Evolutionary conservation across 2,888 invertebrate species (phyloP).

Genomic region (Amphipyra berbera): DNA sequence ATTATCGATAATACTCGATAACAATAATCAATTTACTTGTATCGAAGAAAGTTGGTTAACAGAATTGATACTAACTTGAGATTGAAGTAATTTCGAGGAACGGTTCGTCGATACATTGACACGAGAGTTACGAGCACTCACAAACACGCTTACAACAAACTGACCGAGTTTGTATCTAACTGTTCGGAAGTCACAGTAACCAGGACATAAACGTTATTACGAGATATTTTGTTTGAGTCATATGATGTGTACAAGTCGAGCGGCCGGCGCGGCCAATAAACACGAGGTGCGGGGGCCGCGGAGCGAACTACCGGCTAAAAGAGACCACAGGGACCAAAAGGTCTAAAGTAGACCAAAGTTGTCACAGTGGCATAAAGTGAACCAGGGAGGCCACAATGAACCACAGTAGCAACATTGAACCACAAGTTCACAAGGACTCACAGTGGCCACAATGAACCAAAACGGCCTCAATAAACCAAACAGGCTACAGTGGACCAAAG

Average conservation of each 20-base stretch:
- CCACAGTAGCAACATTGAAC: no score
- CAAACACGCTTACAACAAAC: slow-evolving; percentile 1
- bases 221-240: no score
- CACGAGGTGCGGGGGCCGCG: slow-evolving; percentile 69
- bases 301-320: slow-evolving; percentile 29
- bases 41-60: neutral
- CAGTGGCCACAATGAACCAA: neutral
- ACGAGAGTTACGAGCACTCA: neutral
- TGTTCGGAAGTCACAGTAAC: neutral
- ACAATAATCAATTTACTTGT: neutral
- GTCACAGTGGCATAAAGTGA: no score
- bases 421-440: neutral
- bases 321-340: slow-evolving; percentile 1
- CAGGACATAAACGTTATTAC: no score
- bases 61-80: no score
- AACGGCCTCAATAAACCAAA: slow-evolving; percentile 13
- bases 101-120: no score
- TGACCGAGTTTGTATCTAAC: neutral
- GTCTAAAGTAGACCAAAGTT: no score
- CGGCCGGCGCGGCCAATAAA: slow-evolving; percentile 53
- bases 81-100: no score
- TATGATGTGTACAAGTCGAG: neutral
- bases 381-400: neutral
- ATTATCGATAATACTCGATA: no score
- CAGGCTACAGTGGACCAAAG: neutral